Evolutionary conservation across 2,888 invertebrate genomes (phyloP), one percentile per base, ranked within the genome.

Genomic region (Hemicrepidius hirtus): DNA sequence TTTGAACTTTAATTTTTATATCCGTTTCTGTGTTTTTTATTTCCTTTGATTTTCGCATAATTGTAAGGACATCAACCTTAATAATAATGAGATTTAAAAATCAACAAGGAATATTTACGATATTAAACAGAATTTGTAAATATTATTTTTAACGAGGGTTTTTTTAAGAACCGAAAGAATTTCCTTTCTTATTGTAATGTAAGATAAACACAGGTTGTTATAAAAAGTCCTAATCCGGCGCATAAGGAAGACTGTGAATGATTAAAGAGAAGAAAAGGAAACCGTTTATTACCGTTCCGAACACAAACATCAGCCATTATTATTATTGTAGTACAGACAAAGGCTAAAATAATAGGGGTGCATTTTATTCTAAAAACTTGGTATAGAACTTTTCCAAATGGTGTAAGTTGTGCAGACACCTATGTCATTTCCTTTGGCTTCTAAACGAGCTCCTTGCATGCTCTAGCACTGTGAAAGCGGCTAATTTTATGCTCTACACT

Each of bases 401-500:
- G 79, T 75, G 76, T 76, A 80, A 81, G 79, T 82, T 81, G 80
- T 77, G 79, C 78, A 80, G 81, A 81, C 81, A 82, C 81, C 81
- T 81, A 77, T 81, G 81, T 80, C 82, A 81, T 81, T 81, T 81
- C 80, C 80, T 77, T 74, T 75, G 74, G 78, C 78, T 80, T 80
- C 78, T 76, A 82, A 82, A 83, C 80, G 82, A 82, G 79, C 80
- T 77, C 75, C 79, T 82, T 78, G 82, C 81, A 80, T 81, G 81
- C 80, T 78, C 76, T 74, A 59, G 76, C 73, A 76, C 78, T 78
- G 78, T 79, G 80, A 80, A 80, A 80, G 80, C 79, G 77, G 77
- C 80, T 81, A 80, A 81, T 82, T 82, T 81, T 80, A 82, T 80
- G 80, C 79, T 77, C 75, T 77, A 71, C 80, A 78, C 79, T 77